Evolutionary conservation across 2,113 vertebrate species (phyloP).

Genomic region (Melierax canorus): DNA sequence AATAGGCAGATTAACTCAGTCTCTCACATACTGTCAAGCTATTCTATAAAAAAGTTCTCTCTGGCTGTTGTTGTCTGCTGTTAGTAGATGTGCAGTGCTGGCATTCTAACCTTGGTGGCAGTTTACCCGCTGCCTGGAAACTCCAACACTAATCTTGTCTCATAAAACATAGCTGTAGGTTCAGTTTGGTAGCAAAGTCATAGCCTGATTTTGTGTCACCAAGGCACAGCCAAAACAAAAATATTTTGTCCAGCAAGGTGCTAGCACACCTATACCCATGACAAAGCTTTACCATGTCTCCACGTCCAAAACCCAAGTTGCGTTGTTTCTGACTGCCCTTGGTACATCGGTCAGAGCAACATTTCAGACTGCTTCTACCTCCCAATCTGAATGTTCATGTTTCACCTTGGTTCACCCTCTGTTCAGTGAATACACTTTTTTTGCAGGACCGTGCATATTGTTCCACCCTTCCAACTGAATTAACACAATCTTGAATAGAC

Average conservation of each 20-base stretch:
- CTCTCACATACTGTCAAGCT: neutral
- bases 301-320: neutral
- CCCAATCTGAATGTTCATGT: neutral
- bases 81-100: neutral
- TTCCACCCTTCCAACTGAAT: conserved; percentile 21
- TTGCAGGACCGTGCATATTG: neutral
- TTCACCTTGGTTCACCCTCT: conserved; percentile 11
- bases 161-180: neutral
- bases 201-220: neutral
- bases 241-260: neutral
- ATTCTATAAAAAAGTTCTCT: neutral
- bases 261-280: neutral
- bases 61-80: neutral
- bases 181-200: neutral
- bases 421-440: neutral
- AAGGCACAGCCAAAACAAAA: neutral
- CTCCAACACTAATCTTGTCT: neutral
- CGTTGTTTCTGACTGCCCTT: neutral
- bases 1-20: neutral
- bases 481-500: conserved; percentile 12
- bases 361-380: neutral
- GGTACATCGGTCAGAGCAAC: neutral
- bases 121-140: neutral
- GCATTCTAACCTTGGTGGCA: neutral
- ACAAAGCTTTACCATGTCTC: neutral